These are phyloP conservation scores for Drosophila pegasa DNA, from an alignment of 2,888 invertebrate species.

Conservation along the genomic window DNA sequence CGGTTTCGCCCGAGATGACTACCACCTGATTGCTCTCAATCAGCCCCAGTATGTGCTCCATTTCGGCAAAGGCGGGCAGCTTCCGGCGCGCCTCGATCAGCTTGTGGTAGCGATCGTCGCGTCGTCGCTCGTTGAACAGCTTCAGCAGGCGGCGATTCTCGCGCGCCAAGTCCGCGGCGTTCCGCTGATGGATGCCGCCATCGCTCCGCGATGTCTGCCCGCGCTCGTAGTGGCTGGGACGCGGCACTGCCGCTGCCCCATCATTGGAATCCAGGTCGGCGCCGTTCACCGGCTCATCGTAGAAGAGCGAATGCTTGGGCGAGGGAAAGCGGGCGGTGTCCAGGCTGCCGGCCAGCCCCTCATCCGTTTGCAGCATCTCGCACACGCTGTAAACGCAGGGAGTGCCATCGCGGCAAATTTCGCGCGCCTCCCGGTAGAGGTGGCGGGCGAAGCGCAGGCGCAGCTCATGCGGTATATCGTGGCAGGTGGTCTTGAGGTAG, in stretches of 20 bases:
- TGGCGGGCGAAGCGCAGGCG: conserved; percentile 89
- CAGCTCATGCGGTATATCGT: conserved; percentile 88
- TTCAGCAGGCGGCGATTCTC: conserved; percentile 88
- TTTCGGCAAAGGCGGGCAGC: conserved; percentile 91
- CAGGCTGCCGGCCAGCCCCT: conserved; percentile 87
- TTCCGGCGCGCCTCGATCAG: conserved; percentile 88
- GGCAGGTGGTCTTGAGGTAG: conserved; percentile 88
- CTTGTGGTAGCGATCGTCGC: conserved; percentile 88
- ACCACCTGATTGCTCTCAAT: conserved; percentile 86
- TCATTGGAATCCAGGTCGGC: conserved; percentile 53
- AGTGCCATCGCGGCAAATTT: conserved; percentile 88
- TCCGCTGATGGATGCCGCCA: conserved; percentile 85
- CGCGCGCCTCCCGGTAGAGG: conserved; percentile 89
- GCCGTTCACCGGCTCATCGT: conserved; percentile 85
- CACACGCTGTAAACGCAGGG: conserved; percentile 90
- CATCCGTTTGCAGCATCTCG: conserved; percentile 89
- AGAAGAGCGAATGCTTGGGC: conserved; percentile 87
- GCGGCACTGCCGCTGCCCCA: conserved; percentile 57
- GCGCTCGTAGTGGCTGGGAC: conserved; percentile 88
- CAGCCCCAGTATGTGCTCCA: conserved; percentile 88
- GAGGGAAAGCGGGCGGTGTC: conserved; percentile 86
- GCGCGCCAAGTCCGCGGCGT: conserved; percentile 86
- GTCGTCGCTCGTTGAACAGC: conserved; percentile 87
- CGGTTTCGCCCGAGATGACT: conserved; percentile 93
- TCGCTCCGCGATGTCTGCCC: conserved; percentile 86